Conservation (phyloP, 2,113 vertebrate genomes). For the Salminus brasiliensis region DNA sequence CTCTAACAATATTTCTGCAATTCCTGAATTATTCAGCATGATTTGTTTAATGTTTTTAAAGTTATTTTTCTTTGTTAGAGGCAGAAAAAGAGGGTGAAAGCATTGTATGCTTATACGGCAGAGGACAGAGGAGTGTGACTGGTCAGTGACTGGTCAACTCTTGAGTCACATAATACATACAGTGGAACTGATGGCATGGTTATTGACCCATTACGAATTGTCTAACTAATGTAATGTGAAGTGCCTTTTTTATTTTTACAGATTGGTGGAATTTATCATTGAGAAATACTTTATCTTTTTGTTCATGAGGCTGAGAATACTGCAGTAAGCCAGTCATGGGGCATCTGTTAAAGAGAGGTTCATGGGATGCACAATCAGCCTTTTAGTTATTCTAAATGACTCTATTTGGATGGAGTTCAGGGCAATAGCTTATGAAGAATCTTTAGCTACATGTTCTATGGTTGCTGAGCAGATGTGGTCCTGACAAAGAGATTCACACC, state of each 20-base stretch:
- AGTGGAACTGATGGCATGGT: not conserved
- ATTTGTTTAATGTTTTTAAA: slow-evolving; percentile 26
- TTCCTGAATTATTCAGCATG: slow-evolving; percentile 46
- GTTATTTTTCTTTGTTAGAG: slow-evolving; percentile 14
- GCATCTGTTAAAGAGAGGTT: not conserved
- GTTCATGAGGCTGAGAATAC: not conserved
- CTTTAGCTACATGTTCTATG: slow-evolving; percentile 41
- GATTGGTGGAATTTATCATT: not conserved
- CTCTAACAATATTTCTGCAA: slow-evolving; percentile 16
- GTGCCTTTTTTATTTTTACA: too few relatives aligned
- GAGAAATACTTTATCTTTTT: not conserved
- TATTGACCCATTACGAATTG: too few relatives aligned
- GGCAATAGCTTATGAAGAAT: not conserved
- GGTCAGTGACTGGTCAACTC: not conserved
- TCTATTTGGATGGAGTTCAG: not conserved
- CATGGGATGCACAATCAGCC: slow-evolving; percentile 2
- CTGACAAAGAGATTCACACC: slow-evolving; percentile 69
- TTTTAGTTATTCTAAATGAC: slow-evolving; percentile 25
- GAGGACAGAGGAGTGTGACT: slow-evolving; percentile 2
- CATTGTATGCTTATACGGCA: slow-evolving; percentile 18
- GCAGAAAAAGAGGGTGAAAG: not conserved
- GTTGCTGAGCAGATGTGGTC: slow-evolving; percentile 68
- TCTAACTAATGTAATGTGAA: too few relatives aligned
- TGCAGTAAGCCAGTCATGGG: not conserved
- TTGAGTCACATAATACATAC: not conserved